Base-by-base conservation (phyloP, 2,797 vertebrate species). In the Hippoglossus hippoglossus region DNA sequence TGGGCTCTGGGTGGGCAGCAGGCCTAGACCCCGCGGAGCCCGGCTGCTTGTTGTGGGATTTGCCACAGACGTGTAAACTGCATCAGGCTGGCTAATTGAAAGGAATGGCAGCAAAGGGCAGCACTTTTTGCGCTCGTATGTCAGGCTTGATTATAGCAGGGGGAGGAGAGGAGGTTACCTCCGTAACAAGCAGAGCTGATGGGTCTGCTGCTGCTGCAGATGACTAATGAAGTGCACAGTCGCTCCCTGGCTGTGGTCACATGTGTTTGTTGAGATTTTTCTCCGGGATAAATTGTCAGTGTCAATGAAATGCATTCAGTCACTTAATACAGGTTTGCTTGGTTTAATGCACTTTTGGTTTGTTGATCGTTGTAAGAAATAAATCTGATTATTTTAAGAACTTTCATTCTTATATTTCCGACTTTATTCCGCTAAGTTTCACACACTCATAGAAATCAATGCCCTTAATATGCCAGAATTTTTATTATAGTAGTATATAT, bases 1-100 rank as follows among this genome's bases (percentile, higher is more conserved):
- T 28, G 49, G 73, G 80, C 87, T 85, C 70, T 53, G 73, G 73
- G 82, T 71, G 82, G 90, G 90, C 88, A 90, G 88, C 49, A 1
- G 77, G 82, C 87, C 91, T 67, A 92, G 91, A 89, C 90, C 72
- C 77, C 11, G 64, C 22, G 71, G 89, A 93, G 89, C 86, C 92
- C 81, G 13, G 77, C 77, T 77, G 83, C 75, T 75, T 84, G 79
- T 85, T 84, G 83, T 85, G 87, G 84, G 87, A 88, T 88, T 87
- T 82, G 86, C 71, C 80, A 83, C 68, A 75, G 81, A 79, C 4
- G 55, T 79, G 75, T 85, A 87, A 89, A 90, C 80, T 77, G 74
- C 88, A 90, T 87, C 83, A 81, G 67, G 73, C 58, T 6, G 21
- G 55, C 67, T 90, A 83, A 86, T 68, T 82, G 80, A 88, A 85